These are phyloP conservation scores for Nilaparvata lugens DNA, from an alignment of 1,140 invertebrate genomes.

Conservation along the genomic window DNA sequence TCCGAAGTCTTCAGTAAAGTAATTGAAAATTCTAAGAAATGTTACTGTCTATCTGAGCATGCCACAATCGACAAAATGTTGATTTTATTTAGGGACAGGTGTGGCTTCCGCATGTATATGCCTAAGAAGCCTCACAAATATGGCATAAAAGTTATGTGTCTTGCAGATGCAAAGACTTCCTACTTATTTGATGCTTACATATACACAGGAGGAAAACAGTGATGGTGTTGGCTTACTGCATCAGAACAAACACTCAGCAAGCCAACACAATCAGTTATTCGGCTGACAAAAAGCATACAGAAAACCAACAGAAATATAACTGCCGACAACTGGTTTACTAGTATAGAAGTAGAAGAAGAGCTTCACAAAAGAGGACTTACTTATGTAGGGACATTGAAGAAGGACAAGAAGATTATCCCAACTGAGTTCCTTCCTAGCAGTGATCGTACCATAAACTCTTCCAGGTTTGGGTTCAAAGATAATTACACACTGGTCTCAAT, in stretches of 20 bases:
- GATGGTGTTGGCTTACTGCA: slow-evolving; percentile 4
- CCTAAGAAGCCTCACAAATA: no score
- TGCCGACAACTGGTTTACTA: slow-evolving; percentile 34
- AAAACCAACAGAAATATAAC: slow-evolving; percentile 29
- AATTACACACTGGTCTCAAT: slow-evolving; percentile 28
- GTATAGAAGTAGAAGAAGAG: slow-evolving; percentile 27
- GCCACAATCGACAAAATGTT: no score
- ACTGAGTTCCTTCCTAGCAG: slow-evolving; percentile 19
- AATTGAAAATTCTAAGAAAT: no score
- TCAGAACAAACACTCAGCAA: slow-evolving; percentile 23
- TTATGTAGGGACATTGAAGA: slow-evolving; percentile 19
- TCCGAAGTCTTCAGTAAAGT: not conserved
- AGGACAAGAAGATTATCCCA: slow-evolving; percentile 36
- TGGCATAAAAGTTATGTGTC: no score
- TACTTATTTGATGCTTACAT: slow-evolving; percentile 16
- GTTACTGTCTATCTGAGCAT: no score
- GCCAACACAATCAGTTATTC: slow-evolving; percentile 26
- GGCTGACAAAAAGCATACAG: slow-evolving; percentile 28
- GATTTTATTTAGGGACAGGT: no score
- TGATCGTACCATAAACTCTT: slow-evolving; percentile 1
- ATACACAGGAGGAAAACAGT: no score
- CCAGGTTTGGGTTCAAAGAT: slow-evolving; percentile 22
- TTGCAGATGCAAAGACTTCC: slow-evolving; percentile 6
- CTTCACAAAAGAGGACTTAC: slow-evolving; percentile 24
- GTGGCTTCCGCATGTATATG: no score